A percentile compares a stretch with the other conserved stretches of the same genome.
Conservation (phyloP, 2,113 vertebrate species). For the Apistogramma diplotaenia region DNA sequence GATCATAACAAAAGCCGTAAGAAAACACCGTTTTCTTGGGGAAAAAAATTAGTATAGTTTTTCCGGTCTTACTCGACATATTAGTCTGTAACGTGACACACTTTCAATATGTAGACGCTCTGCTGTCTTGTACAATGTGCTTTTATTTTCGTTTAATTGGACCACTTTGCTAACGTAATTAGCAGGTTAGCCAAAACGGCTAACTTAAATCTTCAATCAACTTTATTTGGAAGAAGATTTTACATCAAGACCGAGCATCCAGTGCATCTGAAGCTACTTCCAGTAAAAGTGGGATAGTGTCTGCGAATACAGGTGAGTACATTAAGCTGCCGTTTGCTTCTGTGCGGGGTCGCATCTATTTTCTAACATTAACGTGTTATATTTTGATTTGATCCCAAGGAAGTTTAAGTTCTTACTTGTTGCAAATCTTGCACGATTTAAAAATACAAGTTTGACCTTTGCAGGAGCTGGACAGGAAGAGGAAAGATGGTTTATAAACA, state of each 20-base stretch:
- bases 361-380: not conserved
- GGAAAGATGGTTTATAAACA: not conserved
- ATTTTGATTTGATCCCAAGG: not conserved
- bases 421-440: not conserved
- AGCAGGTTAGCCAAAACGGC: not conserved
- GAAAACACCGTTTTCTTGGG: not conserved
- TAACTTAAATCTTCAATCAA: not conserved
- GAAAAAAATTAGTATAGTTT: not conserved
- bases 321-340: not conserved
- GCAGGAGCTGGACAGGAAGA: not conserved
- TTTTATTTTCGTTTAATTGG: not conserved
- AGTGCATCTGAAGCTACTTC: not conserved
- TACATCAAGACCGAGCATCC: not conserved
- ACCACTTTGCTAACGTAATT: not conserved
- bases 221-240: not conserved
- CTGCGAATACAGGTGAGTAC: not conserved
- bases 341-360: not conserved
- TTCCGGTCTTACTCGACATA: not conserved
- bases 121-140: not conserved
- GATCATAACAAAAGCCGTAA: not conserved
- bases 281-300: not conserved
- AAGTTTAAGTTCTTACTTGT: not conserved
- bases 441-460: not conserved
- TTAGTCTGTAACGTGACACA: rapidly evolving
- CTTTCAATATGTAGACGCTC: not conserved